phyloP scores from a whole-genome alignment of 2,888 invertebrate genomes.

The Acanthosepion esculentum region DNA sequence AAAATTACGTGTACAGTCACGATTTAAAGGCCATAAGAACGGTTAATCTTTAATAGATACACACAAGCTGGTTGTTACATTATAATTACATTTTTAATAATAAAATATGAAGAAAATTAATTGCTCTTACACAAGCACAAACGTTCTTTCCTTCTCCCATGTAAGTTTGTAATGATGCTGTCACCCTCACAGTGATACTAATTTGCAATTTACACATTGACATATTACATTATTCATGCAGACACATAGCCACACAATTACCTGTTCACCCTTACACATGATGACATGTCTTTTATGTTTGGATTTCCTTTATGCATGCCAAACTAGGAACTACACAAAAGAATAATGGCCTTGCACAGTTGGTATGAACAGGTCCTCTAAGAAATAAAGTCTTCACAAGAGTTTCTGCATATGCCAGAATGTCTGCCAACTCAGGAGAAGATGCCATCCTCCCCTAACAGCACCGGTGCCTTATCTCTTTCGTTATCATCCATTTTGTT shows the following conservation, averaged over 20 bases:
- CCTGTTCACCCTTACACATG: background rate
- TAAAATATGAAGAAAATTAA: too few relatives aligned
- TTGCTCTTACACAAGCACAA: too few relatives aligned
- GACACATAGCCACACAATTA: background rate
- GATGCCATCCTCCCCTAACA: background rate
- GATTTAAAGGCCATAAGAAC: too few relatives aligned
- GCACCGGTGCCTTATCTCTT: background rate
- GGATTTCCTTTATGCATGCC: background rate
- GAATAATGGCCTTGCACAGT: slow-evolving; percentile 14
- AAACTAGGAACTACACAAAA: background rate
- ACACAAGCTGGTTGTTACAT: too few relatives aligned
- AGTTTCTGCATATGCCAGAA: slow-evolving; percentile 8
- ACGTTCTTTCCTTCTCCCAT: background rate
- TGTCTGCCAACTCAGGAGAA: background rate
- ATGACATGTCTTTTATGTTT: background rate
- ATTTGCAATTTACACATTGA: too few relatives aligned
- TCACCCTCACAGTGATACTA: background rate
- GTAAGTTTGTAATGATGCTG: background rate
- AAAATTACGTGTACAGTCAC: too few relatives aligned
- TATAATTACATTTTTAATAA: too few relatives aligned
- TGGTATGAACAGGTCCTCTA: slow-evolving; percentile 8
- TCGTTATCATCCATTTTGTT: background rate
- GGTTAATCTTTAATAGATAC: too few relatives aligned
- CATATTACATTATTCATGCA: background rate
- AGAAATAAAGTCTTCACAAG: slow-evolving; percentile 33